phyloP scores from a whole-genome alignment of 2,797 vertebrate genomes.

The Danio choprae region DNA sequence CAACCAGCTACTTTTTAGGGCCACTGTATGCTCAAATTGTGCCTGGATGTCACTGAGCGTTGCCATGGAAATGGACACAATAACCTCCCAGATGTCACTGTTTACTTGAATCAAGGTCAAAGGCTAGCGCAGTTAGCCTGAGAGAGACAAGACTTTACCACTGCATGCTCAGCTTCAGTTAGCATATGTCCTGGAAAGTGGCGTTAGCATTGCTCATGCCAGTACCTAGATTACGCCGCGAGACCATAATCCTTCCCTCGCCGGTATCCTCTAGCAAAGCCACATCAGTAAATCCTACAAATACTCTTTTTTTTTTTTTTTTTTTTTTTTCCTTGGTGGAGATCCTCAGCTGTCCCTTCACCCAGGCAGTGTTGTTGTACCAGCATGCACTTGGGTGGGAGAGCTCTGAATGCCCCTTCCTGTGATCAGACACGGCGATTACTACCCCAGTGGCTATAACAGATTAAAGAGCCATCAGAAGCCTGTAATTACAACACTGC shows the following conservation, averaged over 20 bases:
- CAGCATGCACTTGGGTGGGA: neutral
- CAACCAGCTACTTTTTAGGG: neutral
- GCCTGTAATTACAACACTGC: conserved; percentile 43
- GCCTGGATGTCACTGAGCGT: neutral
- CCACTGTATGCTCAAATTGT: neutral
- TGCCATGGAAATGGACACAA: conserved; percentile 6
- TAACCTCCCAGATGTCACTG: conserved; percentile 12
- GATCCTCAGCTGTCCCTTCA: neutral
- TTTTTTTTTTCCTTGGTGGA: neutral
- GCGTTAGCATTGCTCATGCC: conserved; percentile 38
- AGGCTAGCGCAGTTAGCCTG: conserved; percentile 3
- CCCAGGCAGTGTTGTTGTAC: neutral
- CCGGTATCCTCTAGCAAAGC: conserved; percentile 2
- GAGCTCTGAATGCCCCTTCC: conserved; percentile 30
- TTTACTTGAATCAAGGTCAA: conserved; percentile 4
- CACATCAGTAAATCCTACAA: conserved; percentile 15
- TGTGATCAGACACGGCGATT: conserved; percentile 22
- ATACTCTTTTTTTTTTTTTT: conserved; percentile 20
- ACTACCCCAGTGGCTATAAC: neutral
- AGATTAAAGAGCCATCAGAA: conserved; percentile 42
- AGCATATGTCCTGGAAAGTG: conserved; percentile 33
- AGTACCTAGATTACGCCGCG: conserved; percentile 35
- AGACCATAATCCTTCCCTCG: neutral
- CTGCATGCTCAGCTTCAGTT: conserved; percentile 20
- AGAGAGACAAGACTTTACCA: conserved; percentile 1